Conservation (phyloP, 2,888 invertebrate species). For the Pollenia angustigena region DNA sequence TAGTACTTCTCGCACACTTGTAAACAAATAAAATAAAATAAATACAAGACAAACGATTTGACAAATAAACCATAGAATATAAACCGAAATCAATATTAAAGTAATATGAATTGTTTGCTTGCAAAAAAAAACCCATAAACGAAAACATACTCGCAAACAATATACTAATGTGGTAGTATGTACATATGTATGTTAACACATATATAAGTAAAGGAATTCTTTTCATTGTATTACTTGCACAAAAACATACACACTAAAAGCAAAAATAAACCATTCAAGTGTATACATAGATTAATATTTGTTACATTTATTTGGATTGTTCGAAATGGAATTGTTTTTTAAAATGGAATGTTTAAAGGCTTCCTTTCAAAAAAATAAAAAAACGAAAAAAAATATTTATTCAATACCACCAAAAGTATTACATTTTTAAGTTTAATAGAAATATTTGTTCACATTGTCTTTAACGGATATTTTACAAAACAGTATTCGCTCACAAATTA, state of each 20-base stretch:
- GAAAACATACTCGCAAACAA: background rate
- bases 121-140: background rate
- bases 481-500: no score
- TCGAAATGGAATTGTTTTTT: background rate
- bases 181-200: background rate
- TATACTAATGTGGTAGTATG: background rate
- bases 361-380: no score
- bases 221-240: background rate
- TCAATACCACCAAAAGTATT: no score
- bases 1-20: conserved; percentile 8
- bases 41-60: conserved; percentile 42
- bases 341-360: no score
- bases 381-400: no score
- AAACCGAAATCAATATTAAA: conserved; percentile 60
- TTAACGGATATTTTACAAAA: no score
- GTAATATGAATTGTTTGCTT: conserved; percentile 14
- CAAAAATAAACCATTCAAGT: conserved; percentile 49
- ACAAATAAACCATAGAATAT: conserved; percentile 61
- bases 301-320: conserved; percentile 37
- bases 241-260: background rate
- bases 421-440: no score
- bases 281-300: conserved; percentile 57
- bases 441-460: no score
- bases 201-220: background rate
- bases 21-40: background rate